Evolutionary conservation across 2,113 vertebrate species (phyloP).

Genomic region (Neodontobutis hainanensis): DNA sequence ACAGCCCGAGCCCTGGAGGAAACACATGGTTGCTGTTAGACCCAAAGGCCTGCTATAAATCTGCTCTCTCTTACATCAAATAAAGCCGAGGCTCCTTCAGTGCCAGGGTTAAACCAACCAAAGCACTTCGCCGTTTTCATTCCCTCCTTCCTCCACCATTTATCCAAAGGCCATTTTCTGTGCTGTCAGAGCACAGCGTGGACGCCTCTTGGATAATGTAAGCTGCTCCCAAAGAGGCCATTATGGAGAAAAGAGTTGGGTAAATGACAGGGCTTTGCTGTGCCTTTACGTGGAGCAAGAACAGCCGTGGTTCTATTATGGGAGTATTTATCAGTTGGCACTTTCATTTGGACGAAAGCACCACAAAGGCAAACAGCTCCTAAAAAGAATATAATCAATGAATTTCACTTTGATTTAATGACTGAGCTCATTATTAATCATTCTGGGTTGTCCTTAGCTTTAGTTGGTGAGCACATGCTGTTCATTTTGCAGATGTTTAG

Average conservation of each 20-base stretch:
- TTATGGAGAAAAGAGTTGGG: slow-evolving; percentile 59
- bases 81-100: slow-evolving; percentile 49
- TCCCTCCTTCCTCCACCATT: slow-evolving; percentile 49
- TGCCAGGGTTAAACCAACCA: slow-evolving; percentile 60
- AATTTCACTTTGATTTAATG: no score
- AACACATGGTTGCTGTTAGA: slow-evolving; percentile 42
- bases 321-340: slow-evolving; percentile 33
- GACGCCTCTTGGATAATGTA: slow-evolving; percentile 67
- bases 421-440: no score
- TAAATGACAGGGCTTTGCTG: slow-evolving; percentile 62
- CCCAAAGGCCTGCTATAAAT: slow-evolving; percentile 57
- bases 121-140: no score
- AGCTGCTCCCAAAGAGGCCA: slow-evolving; percentile 51
- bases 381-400: neutral
- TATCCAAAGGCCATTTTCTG: slow-evolving; percentile 63
- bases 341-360: slow-evolving; percentile 7
- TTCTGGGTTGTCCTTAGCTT: no score
- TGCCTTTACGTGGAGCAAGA: no score
- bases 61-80: slow-evolving; percentile 61
- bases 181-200: slow-evolving; percentile 58
- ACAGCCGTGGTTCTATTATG: no score
- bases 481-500: no score
- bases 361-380: neutral
- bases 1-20: slow-evolving; percentile 24
- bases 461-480: no score